These are phyloP conservation scores for Gila robusta DNA, from an alignment of 2,797 vertebrate species.

Conservation along the genomic window DNA sequence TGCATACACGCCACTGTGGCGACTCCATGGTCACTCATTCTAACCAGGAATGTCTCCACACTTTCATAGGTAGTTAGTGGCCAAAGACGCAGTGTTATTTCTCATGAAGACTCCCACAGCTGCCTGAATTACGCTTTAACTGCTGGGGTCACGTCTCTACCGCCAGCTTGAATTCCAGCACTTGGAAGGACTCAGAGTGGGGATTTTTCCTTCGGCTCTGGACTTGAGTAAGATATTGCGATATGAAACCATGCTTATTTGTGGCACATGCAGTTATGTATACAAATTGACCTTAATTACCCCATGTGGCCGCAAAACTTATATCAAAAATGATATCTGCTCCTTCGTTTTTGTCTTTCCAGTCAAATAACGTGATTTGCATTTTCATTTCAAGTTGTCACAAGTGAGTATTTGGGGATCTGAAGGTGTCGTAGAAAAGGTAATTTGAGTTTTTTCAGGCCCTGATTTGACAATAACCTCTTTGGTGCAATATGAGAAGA, in stretches of 20 bases:
- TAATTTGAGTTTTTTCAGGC: neutral
- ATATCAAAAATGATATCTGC: neutral
- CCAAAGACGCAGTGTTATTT: conserved; percentile 72
- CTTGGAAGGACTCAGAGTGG: conserved; percentile 63
- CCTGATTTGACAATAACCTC: neutral
- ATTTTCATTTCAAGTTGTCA: conserved; percentile 33
- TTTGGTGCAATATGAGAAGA: neutral
- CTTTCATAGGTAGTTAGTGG: conserved; percentile 72
- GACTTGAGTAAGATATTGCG: neutral
- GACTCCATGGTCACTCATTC: conserved; percentile 75
- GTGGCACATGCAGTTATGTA: neutral
- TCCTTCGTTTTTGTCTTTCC: conserved; percentile 7
- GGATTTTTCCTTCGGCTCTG: conserved; percentile 31
- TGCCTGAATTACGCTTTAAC: conserved; percentile 75
- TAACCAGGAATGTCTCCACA: conserved; percentile 80
- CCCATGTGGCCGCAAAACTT: conserved; percentile 5
- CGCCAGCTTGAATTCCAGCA: conserved; percentile 71
- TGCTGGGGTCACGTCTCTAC: conserved; percentile 68
- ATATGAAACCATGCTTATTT: conserved; percentile 14
- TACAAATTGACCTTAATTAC: conserved; percentile 34
- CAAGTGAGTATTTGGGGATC: neutral
- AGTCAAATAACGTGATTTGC: conserved; percentile 45
- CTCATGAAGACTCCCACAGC: conserved; percentile 67
- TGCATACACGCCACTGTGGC: conserved; percentile 66
- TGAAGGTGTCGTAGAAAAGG: neutral